A percentile compares a stretch with the other conserved stretches of the same genome.
These are phyloP conservation scores for Lepidurus apus DNA, from an alignment of 1,140 invertebrate genomes.

Conservation along the genomic window DNA sequence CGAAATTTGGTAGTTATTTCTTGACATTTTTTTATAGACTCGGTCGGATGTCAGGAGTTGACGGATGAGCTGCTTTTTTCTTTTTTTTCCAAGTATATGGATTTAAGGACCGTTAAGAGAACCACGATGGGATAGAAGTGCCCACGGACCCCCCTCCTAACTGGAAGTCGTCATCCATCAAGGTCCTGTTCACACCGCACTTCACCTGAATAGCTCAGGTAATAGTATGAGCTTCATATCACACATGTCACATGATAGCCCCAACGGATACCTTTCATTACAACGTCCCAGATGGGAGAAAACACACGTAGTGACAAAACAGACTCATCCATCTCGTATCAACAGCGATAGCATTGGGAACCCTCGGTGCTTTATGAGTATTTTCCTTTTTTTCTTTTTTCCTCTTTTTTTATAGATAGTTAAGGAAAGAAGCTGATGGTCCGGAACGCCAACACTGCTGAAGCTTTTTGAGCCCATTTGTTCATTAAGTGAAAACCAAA, in stretches of 20 bases:
- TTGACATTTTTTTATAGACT: not conserved
- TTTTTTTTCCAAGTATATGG: not conserved
- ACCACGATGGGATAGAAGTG: not conserved
- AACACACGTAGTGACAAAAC: not conserved
- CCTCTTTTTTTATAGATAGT: not conserved
- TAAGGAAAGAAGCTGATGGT: not conserved
- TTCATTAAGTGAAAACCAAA: not conserved
- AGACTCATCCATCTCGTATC: not conserved
- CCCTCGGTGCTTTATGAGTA: not conserved
- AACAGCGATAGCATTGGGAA: not conserved
- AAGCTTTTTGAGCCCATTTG: not conserved
- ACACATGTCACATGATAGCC: constrained; percentile 13
- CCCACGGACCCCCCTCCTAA: not conserved
- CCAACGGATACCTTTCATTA: constrained; percentile 15
- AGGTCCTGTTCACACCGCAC: constrained; percentile 20
- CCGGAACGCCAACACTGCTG: not conserved
- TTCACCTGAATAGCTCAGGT: constrained; percentile 21
- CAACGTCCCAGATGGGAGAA: not conserved
- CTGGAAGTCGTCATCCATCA: constrained; percentile 6
- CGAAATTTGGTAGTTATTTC: not conserved
- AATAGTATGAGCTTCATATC: constrained; percentile 19
- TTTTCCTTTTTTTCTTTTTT: not conserved
- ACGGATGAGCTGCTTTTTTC: not conserved
- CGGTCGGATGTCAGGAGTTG: not conserved
- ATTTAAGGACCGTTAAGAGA: constrained; percentile 12